These are phyloP conservation scores for Eupithecia pulchellata DNA, from an alignment of 2,888 invertebrate species.

Conservation along the genomic window DNA sequence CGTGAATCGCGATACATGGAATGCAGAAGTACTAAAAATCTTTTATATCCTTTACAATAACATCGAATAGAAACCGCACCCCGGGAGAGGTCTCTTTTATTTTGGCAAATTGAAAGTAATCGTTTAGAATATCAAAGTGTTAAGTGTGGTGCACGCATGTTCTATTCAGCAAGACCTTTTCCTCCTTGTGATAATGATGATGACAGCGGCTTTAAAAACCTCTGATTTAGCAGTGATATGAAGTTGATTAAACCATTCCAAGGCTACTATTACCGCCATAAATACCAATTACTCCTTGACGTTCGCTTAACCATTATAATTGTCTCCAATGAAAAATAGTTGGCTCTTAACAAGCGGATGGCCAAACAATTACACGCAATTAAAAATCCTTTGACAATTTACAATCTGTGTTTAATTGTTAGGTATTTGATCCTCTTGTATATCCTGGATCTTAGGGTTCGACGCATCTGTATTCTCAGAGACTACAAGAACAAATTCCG, in stretches of 20 bases:
- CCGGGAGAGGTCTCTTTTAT: not conserved
- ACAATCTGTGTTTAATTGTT: constrained; percentile 14
- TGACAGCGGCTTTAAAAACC: not conserved
- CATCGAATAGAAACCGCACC: not conserved
- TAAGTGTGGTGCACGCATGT: not conserved
- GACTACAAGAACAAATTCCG: constrained; percentile 12
- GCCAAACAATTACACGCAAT: constrained; percentile 38
- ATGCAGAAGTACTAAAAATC: too few species aligned
- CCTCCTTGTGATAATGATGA: not conserved
- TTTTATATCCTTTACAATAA: not conserved
- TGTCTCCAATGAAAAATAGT: constrained; percentile 44
- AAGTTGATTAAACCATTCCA: constrained; percentile 25
- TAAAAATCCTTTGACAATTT: constrained; percentile 32
- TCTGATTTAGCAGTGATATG: constrained; percentile 27
- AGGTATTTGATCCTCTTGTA: constrained; percentile 7
- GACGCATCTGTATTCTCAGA: not conserved
- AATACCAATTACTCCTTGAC: constrained; percentile 31
- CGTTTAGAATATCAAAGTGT: not conserved
- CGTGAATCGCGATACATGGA: too few species aligned
- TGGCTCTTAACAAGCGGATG: constrained; percentile 34
- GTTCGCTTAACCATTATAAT: constrained; percentile 40
- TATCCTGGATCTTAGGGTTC: not conserved
- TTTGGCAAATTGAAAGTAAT: not conserved
- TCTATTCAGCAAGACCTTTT: not conserved
- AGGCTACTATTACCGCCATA: constrained; percentile 30